These are phyloP conservation scores for Clarias platycephalus DNA, from an alignment of 2,797 vertebrate species.

Conservation along the genomic window DNA sequence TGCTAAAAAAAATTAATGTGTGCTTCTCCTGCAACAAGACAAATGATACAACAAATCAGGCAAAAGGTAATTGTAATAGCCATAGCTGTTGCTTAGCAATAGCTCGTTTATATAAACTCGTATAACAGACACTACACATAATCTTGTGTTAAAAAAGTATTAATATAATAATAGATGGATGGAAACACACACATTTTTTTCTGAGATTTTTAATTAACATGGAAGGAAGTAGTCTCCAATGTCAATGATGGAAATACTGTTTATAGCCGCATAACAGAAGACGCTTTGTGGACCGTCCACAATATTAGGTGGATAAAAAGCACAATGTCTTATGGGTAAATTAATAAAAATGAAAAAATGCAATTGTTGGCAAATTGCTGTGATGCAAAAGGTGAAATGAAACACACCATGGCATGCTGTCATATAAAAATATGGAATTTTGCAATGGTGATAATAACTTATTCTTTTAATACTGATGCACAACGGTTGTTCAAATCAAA, in stretches of 20 bases:
- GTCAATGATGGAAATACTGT: neutral
- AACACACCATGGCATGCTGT: neutral
- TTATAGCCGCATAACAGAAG: neutral
- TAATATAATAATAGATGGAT: neutral
- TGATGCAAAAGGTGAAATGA: neutral
- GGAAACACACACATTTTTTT: neutral
- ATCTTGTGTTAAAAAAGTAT: no score
- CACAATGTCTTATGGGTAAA: neutral
- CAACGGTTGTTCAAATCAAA: no score
- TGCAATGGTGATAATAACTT: no score
- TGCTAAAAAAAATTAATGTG: neutral
- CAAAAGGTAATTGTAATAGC: no score
- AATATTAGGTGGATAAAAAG: neutral
- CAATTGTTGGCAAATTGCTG: neutral
- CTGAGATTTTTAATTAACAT: neutral
- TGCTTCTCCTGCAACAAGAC: neutral
- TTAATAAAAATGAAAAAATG: neutral
- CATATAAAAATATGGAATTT: neutral
- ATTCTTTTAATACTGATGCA: no score
- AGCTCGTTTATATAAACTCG: neutral
- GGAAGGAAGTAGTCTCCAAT: neutral
- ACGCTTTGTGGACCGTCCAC: neutral
- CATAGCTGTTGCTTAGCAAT: neutral
- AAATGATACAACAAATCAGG: neutral
- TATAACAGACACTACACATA: neutral